Evolutionary conservation across 2,113 vertebrate genomes (phyloP), one percentile per base, ranked within the genome.

Genomic region (Emydocephalus ijimae): DNA sequence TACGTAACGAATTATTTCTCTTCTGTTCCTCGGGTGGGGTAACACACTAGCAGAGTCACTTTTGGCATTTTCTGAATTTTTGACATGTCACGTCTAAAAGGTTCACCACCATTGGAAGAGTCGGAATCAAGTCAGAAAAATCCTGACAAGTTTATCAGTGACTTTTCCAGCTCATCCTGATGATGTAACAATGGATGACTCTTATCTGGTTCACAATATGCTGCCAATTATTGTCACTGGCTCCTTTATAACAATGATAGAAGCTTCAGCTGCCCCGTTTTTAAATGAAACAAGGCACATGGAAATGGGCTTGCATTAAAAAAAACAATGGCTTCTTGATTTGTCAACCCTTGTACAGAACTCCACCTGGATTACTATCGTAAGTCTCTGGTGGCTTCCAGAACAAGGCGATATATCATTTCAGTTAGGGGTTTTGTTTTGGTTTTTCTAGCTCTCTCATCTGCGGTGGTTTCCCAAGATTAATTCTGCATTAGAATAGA

Each of bases 71-170:
- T 59, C 56, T 59, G 57, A 59, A 24, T 59, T 59, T 59, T 59
- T 59, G 57, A 59, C 57, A 59, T 7, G 7, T 59, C 2, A 23
- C 2, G 57, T 59, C 57, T 59, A 24, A 24, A 59, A 59, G 23
- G 7, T 59, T 61, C 57, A 10, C 24, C 57, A 10, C 24, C 57
- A 61, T 1, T 26, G 57, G 57, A 61, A 61, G 57, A 61, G 2
- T 3, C 92, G 89, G 92, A 94, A 96, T 94, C 87, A 95, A 94
- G n/a, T 34, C 91, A 95, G 95, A 45, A 92, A 91, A 81, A 91
- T 87, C 54, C 14, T 81, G 91, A 93, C 50, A 92, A 85, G 56
- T 95, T 94, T 95, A 94, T 96, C 88, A 54, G 89, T 95, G 91
- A 26, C 48, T 96, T 96, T 92, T 56, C 87, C 94, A 74, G 94